A percentile compares a stretch with the other conserved stretches of the same genome.
These are phyloP conservation scores for Melinaea marsaeus DNA, from an alignment of 2,888 invertebrate genomes.

Conservation along the genomic window DNA sequence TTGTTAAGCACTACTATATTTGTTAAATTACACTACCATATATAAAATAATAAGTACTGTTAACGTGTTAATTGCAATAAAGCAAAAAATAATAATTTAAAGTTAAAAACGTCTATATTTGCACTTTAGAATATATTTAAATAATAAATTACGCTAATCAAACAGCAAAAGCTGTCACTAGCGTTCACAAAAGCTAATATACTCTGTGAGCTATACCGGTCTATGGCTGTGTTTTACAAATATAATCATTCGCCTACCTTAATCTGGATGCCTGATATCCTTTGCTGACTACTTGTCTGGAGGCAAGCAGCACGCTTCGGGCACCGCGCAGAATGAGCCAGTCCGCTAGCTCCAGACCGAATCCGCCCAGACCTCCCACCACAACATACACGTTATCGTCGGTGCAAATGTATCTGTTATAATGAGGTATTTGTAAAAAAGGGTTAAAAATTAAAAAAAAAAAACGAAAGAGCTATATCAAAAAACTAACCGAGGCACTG, in stretches of 20 bases:
- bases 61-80: no score
- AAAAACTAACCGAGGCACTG: constrained; percentile 58
- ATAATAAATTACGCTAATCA: no score
- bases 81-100: no score
- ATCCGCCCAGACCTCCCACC: constrained; percentile 92
- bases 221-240: not conserved
- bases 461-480: constrained; percentile 3
- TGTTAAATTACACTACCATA: no score
- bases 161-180: no score
- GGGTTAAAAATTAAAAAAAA: not conserved
- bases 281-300: constrained; percentile 86
- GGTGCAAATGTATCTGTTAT: constrained; percentile 72
- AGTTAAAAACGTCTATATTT: no score
- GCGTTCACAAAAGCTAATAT: no score
- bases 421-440: not conserved
- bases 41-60: no score
- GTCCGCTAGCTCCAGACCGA: constrained; percentile 92
- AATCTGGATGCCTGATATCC: constrained; percentile 89
- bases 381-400: constrained; percentile 76
- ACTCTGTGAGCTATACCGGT: no score
- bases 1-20: no score
- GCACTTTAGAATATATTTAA: no score
- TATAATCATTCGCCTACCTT: constrained; percentile 57
- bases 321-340: constrained; percentile 92
- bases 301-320: constrained; percentile 86